Evolutionary conservation across 2,113 vertebrate genomes (phyloP).

Genomic region (Triplophysa dalaica): DNA sequence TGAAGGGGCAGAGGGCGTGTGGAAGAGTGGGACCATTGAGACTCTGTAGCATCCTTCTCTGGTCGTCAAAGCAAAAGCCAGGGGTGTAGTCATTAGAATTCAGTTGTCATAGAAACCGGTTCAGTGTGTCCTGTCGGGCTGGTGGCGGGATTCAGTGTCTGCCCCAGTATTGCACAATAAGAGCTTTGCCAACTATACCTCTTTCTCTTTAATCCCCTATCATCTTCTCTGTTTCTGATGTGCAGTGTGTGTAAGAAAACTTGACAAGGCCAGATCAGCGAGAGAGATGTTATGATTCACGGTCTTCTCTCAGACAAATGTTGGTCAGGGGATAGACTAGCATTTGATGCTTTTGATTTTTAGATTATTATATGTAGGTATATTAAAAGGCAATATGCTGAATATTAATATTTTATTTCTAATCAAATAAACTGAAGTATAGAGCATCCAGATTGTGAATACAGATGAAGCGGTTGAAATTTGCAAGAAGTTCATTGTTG

Average conservation of each 20-base stretch:
- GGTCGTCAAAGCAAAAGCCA: constrained; percentile 24
- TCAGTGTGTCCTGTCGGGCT: constrained; percentile 29
- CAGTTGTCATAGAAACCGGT: constrained; percentile 51
- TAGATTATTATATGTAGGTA: too few species aligned
- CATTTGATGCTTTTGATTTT: too few species aligned
- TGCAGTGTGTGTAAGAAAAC: not conserved
- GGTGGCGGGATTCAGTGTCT: constrained; percentile 40
- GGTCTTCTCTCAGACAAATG: not conserved
- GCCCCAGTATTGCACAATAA: constrained; percentile 29
- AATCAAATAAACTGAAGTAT: too few species aligned
- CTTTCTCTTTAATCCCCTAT: not conserved
- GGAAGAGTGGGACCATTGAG: not conserved
- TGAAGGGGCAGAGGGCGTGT: not conserved
- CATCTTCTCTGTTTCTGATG: not conserved
- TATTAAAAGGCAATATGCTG: too few species aligned
- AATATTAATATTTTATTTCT: too few species aligned
- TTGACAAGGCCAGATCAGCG: not conserved
- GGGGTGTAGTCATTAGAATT: constrained; percentile 51
- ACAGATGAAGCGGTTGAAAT: too few species aligned
- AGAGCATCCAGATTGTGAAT: too few species aligned
- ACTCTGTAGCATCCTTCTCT: constrained; percentile 18
- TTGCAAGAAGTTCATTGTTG: too few species aligned
- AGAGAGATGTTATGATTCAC: constrained; percentile 8
- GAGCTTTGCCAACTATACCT: not conserved
- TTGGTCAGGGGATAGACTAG: not conserved